These are phyloP conservation scores for Rattus rattus DNA, from an alignment of 2,113 vertebrate species.

Conservation along the genomic window DNA sequence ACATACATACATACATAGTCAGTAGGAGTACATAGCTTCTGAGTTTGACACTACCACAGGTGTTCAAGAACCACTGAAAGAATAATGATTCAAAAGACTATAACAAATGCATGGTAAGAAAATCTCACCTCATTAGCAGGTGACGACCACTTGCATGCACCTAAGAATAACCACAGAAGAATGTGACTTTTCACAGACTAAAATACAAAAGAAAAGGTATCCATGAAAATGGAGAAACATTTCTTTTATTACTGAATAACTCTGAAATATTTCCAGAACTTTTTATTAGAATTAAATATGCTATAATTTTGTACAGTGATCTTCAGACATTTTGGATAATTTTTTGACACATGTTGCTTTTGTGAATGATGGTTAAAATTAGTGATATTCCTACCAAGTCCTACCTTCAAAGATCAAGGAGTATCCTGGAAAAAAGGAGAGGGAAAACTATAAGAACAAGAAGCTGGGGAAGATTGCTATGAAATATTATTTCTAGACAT, in stretches of 20 bases:
- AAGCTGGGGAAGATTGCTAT: background rate
- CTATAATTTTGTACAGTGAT: background rate
- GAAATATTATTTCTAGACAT: background rate
- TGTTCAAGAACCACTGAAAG: slow-evolving; percentile 40
- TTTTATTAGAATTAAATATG: background rate
- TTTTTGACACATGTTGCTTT: slow-evolving; percentile 8
- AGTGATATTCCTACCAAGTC: background rate
- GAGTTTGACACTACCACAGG: background rate
- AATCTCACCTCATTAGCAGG: background rate
- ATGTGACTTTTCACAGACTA: background rate
- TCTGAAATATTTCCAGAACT: background rate
- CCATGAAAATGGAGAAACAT: background rate
- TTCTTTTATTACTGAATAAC: background rate
- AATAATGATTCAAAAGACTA: background rate
- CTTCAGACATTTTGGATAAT: background rate
- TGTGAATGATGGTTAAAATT: background rate
- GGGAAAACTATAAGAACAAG: background rate
- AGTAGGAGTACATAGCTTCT: background rate
- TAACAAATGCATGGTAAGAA: background rate
- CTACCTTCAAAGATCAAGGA: background rate
- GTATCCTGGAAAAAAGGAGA: too few relatives aligned
- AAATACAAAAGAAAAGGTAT: background rate
- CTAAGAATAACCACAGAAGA: background rate
- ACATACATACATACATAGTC: background rate
- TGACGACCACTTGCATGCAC: background rate